Conservation (phyloP, 2,888 invertebrate genomes). For the Corbicula japonica region DNA sequence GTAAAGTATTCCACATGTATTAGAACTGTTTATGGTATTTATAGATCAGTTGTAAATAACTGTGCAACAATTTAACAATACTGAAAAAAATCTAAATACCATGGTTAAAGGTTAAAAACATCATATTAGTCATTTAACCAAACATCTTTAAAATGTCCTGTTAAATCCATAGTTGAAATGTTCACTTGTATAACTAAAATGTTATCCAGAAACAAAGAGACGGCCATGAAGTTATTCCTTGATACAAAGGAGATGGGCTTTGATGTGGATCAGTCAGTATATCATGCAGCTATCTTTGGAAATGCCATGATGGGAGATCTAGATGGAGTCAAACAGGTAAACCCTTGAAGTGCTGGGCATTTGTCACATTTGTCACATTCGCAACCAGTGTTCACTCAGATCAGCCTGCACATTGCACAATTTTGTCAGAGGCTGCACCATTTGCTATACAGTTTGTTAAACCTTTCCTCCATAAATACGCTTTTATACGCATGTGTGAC, state of each 20-base stretch:
- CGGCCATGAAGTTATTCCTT: conserved; percentile 31
- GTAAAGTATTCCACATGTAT: no score
- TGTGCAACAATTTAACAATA: no score
- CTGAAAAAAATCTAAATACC: no score
- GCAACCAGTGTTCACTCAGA: no score
- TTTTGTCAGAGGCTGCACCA: background rate
- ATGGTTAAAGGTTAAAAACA: no score
- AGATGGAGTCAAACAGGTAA: conserved; percentile 33
- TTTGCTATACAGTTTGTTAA: background rate
- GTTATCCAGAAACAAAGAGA: conserved; percentile 34
- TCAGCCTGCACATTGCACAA: background rate
- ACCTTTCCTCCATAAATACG: background rate
- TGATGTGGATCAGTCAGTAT: conserved; percentile 9
- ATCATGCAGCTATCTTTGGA: conserved; percentile 14
- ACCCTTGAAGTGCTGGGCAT: background rate
- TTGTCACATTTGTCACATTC: background rate
- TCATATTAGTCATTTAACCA: no score
- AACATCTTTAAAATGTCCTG: no score
- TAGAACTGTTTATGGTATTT: no score
- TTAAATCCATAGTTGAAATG: no score
- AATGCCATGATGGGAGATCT: conserved; percentile 15
- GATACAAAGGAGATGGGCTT: conserved; percentile 25
- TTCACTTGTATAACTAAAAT: no score
- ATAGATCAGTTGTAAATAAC: no score
- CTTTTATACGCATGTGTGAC: background rate